Evolutionary conservation across 2,113 vertebrate species (phyloP), one percentile per base, ranked within the genome.

Genomic region (Podarcis cretensis): DNA sequence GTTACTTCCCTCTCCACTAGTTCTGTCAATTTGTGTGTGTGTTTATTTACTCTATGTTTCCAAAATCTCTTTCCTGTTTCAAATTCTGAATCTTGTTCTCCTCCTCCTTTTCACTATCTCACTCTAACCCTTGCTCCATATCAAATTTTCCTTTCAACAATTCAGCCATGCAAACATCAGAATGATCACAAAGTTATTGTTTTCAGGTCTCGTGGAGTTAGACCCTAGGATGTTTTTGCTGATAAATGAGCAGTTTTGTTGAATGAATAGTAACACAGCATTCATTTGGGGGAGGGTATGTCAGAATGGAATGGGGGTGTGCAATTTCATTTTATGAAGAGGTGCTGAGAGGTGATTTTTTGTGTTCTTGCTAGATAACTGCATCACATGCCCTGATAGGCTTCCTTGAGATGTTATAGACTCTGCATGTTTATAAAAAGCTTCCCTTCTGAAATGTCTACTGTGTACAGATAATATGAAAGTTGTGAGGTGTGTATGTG

Each of bases 151-250:
- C 92, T 95, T 96, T 95, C 95, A 95, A 87, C 95, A 94, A 89
- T 89, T 92, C 85, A 74, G 88, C 89, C 93, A 85, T 87, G 90
- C 73, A 94, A 94, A 94, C 91, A 94, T 91, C 37, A 91, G 81
- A 82, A 83, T 94, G 92, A 91, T 95, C 92, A 95, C 89, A 91
- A 90, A 94, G 84, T 91, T 95, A 93, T 94, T 96, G 95, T 96
- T 96, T 96, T 94, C 93, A 91, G 93, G 95, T 94, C 93, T 95
- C 89, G 94, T 84, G 40, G 91, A 95, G 94, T 92, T 94, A 87
- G 92, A 93, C 93, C 91, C 93, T 92, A 90, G 93, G 90, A 94
- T 90, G 93, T 23, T 73, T 94, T 71, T 76, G 65, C 92, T 94
- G 91, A 93, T 90, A 96, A 95, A 94, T 93, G 94, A 95, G 91